A percentile compares a stretch with the other conserved stretches of the same genome.
phyloP scores from a whole-genome alignment of 2,797 vertebrate species.

The Bryconaethiops microstoma region DNA sequence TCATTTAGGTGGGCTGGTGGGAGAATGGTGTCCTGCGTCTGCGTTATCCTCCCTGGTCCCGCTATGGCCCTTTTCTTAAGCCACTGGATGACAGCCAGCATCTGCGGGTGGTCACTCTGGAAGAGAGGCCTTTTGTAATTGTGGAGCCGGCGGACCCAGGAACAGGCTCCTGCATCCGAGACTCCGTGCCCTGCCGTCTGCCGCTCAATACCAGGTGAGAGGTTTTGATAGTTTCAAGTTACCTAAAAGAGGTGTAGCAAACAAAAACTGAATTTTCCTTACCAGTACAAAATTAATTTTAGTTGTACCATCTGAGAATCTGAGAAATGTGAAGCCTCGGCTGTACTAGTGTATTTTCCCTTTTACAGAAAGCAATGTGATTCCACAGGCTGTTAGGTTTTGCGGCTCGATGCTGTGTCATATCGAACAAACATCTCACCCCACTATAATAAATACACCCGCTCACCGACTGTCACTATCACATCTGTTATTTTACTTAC shows the following conservation, averaged over 20 bases:
- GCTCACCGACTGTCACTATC: background rate
- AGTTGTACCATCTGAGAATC: background rate
- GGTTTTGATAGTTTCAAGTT: background rate
- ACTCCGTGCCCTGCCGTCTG: conserved; percentile 90
- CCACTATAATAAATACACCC: background rate
- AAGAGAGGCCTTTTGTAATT: conserved; percentile 94
- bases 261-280: background rate
- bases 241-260: background rate
- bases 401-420: background rate
- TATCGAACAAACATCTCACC: background rate
- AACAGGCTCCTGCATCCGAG: conserved; percentile 92
- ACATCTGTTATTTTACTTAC: background rate
- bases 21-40: conserved; percentile 86
- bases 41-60: conserved; percentile 87
- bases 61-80: conserved; percentile 88
- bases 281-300: background rate
- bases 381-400: background rate
- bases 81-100: conserved; percentile 89
- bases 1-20: conserved; percentile 88
- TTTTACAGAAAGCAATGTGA: background rate
- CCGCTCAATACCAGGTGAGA: conserved; percentile 85
- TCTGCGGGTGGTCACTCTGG: conserved; percentile 89
- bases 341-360: background rate
- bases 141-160: conserved; percentile 89
- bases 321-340: background rate